Evolutionary conservation across 2,888 invertebrate species (phyloP).

Genomic region (Panzeria rudis): DNA sequence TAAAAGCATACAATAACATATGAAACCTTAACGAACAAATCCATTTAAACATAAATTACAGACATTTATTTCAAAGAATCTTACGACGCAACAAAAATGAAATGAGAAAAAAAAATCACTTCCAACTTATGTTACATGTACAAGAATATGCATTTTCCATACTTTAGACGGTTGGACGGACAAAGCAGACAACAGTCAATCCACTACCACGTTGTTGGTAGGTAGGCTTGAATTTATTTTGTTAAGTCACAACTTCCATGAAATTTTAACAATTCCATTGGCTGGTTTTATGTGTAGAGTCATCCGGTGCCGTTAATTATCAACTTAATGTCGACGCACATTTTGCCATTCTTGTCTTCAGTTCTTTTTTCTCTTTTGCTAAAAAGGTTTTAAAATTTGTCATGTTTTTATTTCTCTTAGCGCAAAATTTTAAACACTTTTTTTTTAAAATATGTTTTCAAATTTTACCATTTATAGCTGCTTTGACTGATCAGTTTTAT

Average conservation of each 20-base stretch:
- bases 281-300: constrained; percentile 35
- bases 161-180: not conserved
- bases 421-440: not conserved
- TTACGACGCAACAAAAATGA: constrained; percentile 11
- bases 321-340: constrained; percentile 60
- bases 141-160: not conserved
- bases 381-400: constrained; percentile 24
- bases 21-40: constrained; percentile 17
- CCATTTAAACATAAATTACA: constrained; percentile 52
- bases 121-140: constrained; percentile 31
- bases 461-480: not conserved
- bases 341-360: constrained; percentile 17
- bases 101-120: constrained; percentile 10
- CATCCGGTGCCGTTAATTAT: constrained; percentile 73
- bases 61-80: constrained; percentile 57
- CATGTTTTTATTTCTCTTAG: not conserved
- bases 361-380: constrained; percentile 10
- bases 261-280: constrained; percentile 57
- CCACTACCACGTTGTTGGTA: not conserved
- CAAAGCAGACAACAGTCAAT: not conserved
- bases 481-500: constrained; percentile 22
- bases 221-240: constrained; percentile 28
- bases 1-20: constrained; percentile 3
- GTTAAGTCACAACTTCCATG: constrained; percentile 63
- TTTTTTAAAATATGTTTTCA: not conserved